phyloP scores from a whole-genome alignment of 2,797 vertebrate genomes.

The Eurystomus glaucurus region DNA sequence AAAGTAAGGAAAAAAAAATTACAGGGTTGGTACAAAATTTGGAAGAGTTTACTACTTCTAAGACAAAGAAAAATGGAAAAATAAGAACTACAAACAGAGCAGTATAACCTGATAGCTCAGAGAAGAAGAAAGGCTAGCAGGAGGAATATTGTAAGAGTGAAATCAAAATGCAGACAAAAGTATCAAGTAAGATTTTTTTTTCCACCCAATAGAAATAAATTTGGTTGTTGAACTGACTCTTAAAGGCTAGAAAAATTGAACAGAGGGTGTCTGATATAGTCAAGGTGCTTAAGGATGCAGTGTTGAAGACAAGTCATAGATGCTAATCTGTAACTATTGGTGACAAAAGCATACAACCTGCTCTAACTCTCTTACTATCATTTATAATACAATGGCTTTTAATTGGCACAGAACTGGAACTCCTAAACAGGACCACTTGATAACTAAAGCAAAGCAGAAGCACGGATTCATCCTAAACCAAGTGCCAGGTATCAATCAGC shows the following conservation, averaged over 20 bases:
- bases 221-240: neutral
- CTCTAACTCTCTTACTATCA: neutral
- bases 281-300: neutral
- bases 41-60: neutral
- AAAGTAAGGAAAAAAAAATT: neutral
- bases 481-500: neutral
- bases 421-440: neutral
- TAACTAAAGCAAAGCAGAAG: neutral
- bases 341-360: accelerated
- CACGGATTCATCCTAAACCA: neutral
- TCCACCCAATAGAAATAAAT: neutral
- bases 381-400: neutral
- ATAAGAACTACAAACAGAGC: neutral
- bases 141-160: neutral
- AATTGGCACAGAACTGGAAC: neutral
- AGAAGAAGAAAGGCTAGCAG: neutral
- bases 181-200: neutral
- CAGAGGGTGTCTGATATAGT: neutral
- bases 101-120: neutral
- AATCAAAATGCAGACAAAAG: neutral
- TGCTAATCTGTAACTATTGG: neutral
- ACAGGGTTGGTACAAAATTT: neutral
- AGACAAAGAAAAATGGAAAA: neutral
- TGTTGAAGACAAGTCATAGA: neutral
- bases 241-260: neutral